Evolutionary conservation across 2,797 vertebrate species (phyloP).

Genomic region (Emydoidea blandingii): DNA sequence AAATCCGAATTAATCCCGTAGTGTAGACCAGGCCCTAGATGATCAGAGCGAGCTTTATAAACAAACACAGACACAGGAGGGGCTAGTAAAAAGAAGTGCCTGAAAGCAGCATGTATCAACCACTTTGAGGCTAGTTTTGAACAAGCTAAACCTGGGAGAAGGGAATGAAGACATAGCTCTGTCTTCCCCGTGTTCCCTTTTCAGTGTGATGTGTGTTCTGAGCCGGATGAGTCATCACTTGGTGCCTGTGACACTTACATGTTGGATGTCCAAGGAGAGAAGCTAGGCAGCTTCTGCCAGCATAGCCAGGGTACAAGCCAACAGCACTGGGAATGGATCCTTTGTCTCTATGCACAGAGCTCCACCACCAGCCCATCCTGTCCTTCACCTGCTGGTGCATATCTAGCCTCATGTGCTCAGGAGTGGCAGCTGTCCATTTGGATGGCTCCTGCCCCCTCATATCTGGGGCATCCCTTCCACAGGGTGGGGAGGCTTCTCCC

Average conservation of each 20-base stretch:
- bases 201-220: background rate
- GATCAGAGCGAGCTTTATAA: background rate
- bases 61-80: fast-evolving
- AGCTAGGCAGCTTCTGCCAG: fast-evolving
- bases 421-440: background rate
- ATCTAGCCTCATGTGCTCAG: background rate
- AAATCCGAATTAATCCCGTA: too few species aligned
- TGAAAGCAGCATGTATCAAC: background rate
- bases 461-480: background rate
- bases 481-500: background rate
- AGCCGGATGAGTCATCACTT: background rate
- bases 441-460: background rate
- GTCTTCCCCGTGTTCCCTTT: background rate
- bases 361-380: fast-evolving
- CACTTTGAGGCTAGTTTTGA: background rate
- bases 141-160: background rate
- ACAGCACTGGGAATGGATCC: background rate
- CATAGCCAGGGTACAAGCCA: background rate
- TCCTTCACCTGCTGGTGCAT: fast-evolving
- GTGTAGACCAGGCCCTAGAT: too few species aligned
- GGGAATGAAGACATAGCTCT: fast-evolving
- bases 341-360: background rate
- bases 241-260: fast-evolving
- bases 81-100: background rate
- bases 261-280: background rate